Percentiles rank a stretch among this genome's conserved stretches.
Conservation (phyloP, 2,113 vertebrate genomes). For the Odontesthes bonariensis region DNA sequence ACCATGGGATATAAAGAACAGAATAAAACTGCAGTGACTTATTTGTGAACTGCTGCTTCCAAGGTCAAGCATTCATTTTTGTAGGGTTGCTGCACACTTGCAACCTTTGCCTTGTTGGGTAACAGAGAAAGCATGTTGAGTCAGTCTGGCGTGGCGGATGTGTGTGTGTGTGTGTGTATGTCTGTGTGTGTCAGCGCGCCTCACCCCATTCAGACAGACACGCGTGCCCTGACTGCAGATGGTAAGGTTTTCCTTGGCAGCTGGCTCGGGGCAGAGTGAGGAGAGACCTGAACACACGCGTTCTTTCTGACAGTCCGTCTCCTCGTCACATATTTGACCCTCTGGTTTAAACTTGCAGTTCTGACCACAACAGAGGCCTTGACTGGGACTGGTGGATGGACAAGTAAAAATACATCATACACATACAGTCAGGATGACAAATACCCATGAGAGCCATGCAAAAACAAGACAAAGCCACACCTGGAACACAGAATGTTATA, state of each 20-base stretch:
- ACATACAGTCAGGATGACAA: not conserved
- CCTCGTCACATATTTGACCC: constrained; percentile 73
- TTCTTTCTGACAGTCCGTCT: constrained; percentile 79
- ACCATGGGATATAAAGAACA: not conserved
- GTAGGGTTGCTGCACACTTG: not conserved
- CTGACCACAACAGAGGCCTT: constrained; percentile 83
- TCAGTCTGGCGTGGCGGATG: constrained; percentile 5
- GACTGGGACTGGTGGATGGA: constrained; percentile 79
- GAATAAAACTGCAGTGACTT: not conserved
- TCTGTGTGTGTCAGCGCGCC: constrained; percentile 15
- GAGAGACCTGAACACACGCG: constrained; percentile 78
- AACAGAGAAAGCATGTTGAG: not conserved
- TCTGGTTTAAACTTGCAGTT: constrained; percentile 73
- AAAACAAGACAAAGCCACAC: not conserved
- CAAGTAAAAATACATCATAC: not conserved
- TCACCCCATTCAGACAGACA: constrained; percentile 85
- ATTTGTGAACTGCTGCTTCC: not conserved
- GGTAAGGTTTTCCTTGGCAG: constrained; percentile 81
- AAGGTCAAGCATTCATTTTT: not conserved
- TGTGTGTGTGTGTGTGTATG: not conserved
- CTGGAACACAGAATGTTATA: not conserved
- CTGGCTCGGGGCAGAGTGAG: constrained; percentile 73
- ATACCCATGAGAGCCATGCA: not conserved
- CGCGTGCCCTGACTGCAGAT: constrained; percentile 80
- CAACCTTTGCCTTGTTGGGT: not conserved